Percentiles rank a stretch among this genome's conserved stretches.
These are phyloP conservation scores for Lasioglossum zephyrum DNA, from an alignment of 2,888 invertebrate species.

Conservation along the genomic window DNA sequence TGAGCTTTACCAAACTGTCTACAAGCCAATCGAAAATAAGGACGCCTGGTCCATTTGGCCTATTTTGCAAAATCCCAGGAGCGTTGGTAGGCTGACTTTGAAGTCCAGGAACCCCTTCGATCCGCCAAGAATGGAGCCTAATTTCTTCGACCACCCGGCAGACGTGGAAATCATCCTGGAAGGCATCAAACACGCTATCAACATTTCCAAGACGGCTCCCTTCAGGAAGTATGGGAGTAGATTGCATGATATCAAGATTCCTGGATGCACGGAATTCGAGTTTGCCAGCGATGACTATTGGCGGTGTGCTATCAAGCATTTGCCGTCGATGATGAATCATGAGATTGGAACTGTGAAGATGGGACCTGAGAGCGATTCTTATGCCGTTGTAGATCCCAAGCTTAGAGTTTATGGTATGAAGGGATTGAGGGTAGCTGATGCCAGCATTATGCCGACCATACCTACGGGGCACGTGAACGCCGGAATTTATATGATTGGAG, in stretches of 20 bases:
- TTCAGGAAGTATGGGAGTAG: constrained; percentile 84
- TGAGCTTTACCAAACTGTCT: constrained; percentile 83
- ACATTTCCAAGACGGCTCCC: constrained; percentile 84
- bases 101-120: constrained; percentile 89
- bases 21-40: constrained; percentile 82
- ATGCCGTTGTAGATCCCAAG: constrained; percentile 86
- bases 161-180: constrained; percentile 83
- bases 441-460: constrained; percentile 87
- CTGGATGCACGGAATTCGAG: constrained; percentile 85
- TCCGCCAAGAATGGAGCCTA: constrained; percentile 91
- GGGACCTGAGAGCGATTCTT: constrained; percentile 85
- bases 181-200: constrained; percentile 86
- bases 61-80: constrained; percentile 90
- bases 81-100: constrained; percentile 89
- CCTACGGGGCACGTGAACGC: constrained; percentile 87
- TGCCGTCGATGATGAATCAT: constrained; percentile 88
- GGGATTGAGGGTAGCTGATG: constrained; percentile 86
- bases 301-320: constrained; percentile 88
- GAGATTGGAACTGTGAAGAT: constrained; percentile 87
- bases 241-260: constrained; percentile 84
- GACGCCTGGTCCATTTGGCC: constrained; percentile 87
- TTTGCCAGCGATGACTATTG: constrained; percentile 88
- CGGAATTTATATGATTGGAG: constrained; percentile 87
- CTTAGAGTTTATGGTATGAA: constrained; percentile 86
- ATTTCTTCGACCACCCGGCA: constrained; percentile 90